Evolutionary conservation across 2,888 invertebrate genomes (phyloP).

Genomic region (Rhopalosiphum nymphaeae): DNA sequence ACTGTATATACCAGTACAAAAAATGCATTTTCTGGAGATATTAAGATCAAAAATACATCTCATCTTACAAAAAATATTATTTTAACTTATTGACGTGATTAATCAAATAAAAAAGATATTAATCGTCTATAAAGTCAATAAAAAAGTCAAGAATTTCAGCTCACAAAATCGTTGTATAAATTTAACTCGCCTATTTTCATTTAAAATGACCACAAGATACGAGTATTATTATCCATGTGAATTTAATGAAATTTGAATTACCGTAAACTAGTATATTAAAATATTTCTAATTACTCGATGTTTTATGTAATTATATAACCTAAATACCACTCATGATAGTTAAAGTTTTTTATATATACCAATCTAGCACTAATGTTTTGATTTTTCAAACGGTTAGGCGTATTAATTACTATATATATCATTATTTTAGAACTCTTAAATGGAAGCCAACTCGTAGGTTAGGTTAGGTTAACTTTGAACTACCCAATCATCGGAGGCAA

Average conservation of each 20-base stretch:
- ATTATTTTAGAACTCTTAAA: background rate
- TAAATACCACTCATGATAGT: background rate
- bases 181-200: background rate
- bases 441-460: background rate
- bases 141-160: background rate
- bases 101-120: background rate
- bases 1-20: background rate
- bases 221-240: background rate
- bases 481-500: too few species aligned
- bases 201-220: background rate
- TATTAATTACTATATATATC: background rate
- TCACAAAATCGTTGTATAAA: background rate
- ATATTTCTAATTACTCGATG: background rate
- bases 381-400: background rate
- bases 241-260: background rate
- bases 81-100: background rate
- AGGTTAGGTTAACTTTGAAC: too few species aligned
- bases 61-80: background rate
- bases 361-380: too few species aligned
- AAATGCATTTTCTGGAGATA: background rate
- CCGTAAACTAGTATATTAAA: background rate
- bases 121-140: background rate
- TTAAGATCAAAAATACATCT: background rate
- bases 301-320: background rate
- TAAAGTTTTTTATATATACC: background rate